These are phyloP conservation scores for Heteromormyrus szaboi DNA, from an alignment of 2,797 vertebrate species.

Conservation along the genomic window DNA sequence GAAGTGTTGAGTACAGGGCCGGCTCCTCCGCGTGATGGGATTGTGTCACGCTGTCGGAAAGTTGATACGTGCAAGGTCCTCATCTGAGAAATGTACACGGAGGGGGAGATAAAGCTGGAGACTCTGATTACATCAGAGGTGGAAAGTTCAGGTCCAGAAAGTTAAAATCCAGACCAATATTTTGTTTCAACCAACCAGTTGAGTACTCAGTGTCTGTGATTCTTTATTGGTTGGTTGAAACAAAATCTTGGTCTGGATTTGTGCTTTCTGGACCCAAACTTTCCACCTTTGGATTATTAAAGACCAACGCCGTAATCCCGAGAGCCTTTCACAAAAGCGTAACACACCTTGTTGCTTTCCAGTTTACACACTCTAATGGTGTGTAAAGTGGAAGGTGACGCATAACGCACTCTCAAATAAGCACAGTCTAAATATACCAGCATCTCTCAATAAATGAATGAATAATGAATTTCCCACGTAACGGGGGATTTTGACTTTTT, in stretches of 20 bases:
- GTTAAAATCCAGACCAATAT: neutral
- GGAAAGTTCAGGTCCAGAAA: neutral
- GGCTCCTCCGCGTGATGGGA: conserved; percentile 22
- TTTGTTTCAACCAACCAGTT: neutral
- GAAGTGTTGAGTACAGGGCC: conserved; percentile 25
- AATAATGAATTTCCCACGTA: neutral
- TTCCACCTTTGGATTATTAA: neutral
- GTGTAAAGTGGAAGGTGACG: neutral
- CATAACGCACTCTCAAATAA: neutral
- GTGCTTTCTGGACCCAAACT: neutral
- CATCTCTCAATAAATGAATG: neutral
- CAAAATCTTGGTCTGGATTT: neutral
- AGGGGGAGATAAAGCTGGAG: conserved; percentile 16
- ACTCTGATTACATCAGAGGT: neutral
- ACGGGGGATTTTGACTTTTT: neutral
- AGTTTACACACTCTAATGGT: neutral
- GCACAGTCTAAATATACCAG: neutral
- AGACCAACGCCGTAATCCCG: neutral
- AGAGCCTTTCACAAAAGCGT: neutral
- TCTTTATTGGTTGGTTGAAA: neutral
- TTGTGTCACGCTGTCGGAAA: conserved; percentile 26
- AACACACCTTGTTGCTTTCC: neutral
- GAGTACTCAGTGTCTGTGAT: neutral
- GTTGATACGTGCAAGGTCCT: conserved; percentile 17
- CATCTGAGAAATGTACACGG: conserved; percentile 17